Evolutionary conservation across 2,797 vertebrate genomes (phyloP), one percentile per base, ranked within the genome.

Genomic region (Galago senegalensis): DNA sequence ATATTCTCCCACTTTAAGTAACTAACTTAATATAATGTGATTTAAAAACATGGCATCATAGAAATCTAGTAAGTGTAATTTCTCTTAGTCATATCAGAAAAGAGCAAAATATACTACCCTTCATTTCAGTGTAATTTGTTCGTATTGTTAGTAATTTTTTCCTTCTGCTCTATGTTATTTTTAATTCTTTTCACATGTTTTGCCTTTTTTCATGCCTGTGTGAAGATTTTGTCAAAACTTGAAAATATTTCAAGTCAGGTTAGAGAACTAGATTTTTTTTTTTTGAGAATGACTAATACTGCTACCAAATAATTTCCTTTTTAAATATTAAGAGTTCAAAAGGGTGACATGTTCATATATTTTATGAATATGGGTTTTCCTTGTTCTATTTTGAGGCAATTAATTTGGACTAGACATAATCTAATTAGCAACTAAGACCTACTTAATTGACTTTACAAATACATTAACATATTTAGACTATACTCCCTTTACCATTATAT

Each of bases 51-150:
- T 27, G 8, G 7, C 25, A 49, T 80, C 31, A n/a, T 9, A 40
- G 25, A 25, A 91, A 83, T 77, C 83, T 49, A 76, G 1, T 82
- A n/a, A 56, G 40, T 49, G 3, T 70, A 67, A 87, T 91, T 87
- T 9, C n/a, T 81, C 67, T 93, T 76, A 69, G 25, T 58, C 61
- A 56, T 23, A 91, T 53, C n/a, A 77, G n/a, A 91, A 70, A 87
- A 82, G 40, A 69, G 67, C 60, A 93, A 95, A 75, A 73, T 67
- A 29, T 1, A 53, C 53, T 11, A 14, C 1, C 12, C 9, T 4
- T 76, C 76, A 34, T 27, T 69, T 49, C 0, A 0, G 27, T 91
- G 56, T 31, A 34, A 29, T 37, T 77, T 56, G 7, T 7, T 70
- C 87, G 70, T 34, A 11, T 63, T 81, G 49, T 81, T 82, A 43